These are phyloP conservation scores for Drosophila sulfurigaster DNA, from an alignment of 1,140 invertebrate genomes.

Conservation along the genomic window DNA sequence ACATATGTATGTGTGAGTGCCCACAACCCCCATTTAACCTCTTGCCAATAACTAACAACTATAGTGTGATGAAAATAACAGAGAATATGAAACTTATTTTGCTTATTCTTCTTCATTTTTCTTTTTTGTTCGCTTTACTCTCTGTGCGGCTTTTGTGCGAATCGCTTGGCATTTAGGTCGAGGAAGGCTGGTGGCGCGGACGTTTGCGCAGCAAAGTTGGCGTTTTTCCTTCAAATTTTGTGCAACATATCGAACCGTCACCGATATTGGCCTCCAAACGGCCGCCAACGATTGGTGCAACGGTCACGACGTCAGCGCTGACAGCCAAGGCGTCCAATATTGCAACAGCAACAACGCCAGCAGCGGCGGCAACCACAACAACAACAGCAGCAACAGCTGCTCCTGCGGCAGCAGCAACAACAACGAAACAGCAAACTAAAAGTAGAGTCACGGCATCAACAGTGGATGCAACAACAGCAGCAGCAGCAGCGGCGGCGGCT, in stretches of 20 bases:
- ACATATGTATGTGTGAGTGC: neutral
- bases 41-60: conserved; percentile 59
- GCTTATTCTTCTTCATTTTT: conserved; percentile 32
- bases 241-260: conserved; percentile 88
- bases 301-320: conserved; percentile 56
- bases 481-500: conserved; percentile 30
- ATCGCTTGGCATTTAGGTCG: conserved; percentile 84
- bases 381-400: conserved; percentile 32
- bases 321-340: conserved; percentile 54
- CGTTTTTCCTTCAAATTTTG: conserved; percentile 97
- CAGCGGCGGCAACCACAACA: conserved; percentile 28
- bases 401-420: conserved; percentile 33
- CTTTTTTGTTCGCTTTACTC: too few relatives aligned
- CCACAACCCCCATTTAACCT: conserved; percentile 64
- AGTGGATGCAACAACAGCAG: conserved; percentile 20
- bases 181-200: conserved; percentile 96
- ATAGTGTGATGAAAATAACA: neutral
- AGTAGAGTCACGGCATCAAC: conserved; percentile 61
- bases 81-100: conserved; percentile 30
- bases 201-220: conserved; percentile 90
- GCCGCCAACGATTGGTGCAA: conserved; percentile 77
- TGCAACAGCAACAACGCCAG: conserved; percentile 29
- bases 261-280: conserved; percentile 80
- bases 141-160: conserved; percentile 43
- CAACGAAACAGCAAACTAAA: conserved; percentile 64